Evolutionary conservation across 2,888 invertebrate genomes (phyloP).

Genomic region (Lasioglossum pauxillum): DNA sequence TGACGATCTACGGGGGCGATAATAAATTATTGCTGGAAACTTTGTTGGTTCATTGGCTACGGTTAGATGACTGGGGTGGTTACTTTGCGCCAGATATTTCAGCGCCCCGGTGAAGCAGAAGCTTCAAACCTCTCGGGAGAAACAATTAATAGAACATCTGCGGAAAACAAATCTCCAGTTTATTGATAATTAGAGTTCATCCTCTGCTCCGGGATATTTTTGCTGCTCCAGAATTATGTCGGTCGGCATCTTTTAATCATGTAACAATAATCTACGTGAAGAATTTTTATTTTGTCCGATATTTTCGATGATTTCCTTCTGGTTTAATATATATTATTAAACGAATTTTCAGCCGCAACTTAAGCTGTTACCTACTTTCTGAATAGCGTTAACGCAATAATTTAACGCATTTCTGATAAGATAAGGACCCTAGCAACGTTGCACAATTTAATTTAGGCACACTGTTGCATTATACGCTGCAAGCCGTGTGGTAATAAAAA

Average conservation of each 20-base stretch:
- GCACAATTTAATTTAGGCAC: too few species aligned
- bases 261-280: too few species aligned
- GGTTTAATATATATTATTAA: too few species aligned
- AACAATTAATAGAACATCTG: neutral
- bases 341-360: too few species aligned
- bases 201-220: neutral
- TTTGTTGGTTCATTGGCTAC: neutral
- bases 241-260: neutral
- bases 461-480: too few species aligned
- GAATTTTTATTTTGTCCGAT: too few species aligned
- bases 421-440: neutral
- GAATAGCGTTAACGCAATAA: neutral
- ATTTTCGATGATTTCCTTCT: too few species aligned
- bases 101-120: neutral
- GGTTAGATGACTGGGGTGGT: neutral
- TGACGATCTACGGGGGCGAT: constrained; percentile 15
- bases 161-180: neutral
- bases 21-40: constrained; percentile 32
- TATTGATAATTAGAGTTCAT: neutral
- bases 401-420: neutral
- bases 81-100: neutral
- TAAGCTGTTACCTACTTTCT: neutral
- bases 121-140: neutral
- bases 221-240: neutral
- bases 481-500: too few species aligned